Evolutionary conservation across 2,113 vertebrate species (phyloP), one percentile per base, ranked within the genome.

Genomic region (Struthio camelus): DNA sequence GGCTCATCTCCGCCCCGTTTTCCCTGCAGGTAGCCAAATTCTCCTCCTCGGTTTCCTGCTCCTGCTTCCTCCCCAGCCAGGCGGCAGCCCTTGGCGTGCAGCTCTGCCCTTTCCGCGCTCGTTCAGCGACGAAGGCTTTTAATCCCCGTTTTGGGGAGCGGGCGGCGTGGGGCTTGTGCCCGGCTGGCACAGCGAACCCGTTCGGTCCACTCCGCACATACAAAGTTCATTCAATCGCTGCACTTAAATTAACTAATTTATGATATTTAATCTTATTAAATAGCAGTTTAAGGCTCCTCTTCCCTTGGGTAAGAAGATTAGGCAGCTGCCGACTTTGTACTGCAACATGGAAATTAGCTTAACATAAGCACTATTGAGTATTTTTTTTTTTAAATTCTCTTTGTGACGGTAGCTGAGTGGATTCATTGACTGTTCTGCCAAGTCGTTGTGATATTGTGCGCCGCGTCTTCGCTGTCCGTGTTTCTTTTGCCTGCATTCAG

Each of bases 261-360:
- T 58, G 54, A 51, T 67, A 61, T 92, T 96, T 97, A 96, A 97
- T 96, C 93, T 65, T 89, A 91, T 95, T 97, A 78, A 97, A 87
- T 71, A 89, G 54, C 75, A 80, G 42, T 94, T 96, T 79, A 38
- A 76, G 69, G 80, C 94, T 69, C 56, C 36, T 4, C 9, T n/a
- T 91, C 82, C 72, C 73, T 15, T 73, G 71, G n/a, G 87, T 87
- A 80, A 94, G 94, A 90, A 95, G 96, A 96, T 96, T 96, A 95
- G 61, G 34, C 62, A 69, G 64, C 70, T 93, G 30, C 67, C 78
- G 51, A 65, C 71, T 85, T 85, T 94, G 95, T 81, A 34, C 50
- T 67, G 77, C 53, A 9, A 90, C 6, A 11, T 28, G 59, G 70
- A 93, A 93, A 89, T 90, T 80, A 69, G 94, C 81, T 85, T 83